Conservation (phyloP, 1,140 invertebrate genomes). For the Pseudomyrmex sp. region DNA sequence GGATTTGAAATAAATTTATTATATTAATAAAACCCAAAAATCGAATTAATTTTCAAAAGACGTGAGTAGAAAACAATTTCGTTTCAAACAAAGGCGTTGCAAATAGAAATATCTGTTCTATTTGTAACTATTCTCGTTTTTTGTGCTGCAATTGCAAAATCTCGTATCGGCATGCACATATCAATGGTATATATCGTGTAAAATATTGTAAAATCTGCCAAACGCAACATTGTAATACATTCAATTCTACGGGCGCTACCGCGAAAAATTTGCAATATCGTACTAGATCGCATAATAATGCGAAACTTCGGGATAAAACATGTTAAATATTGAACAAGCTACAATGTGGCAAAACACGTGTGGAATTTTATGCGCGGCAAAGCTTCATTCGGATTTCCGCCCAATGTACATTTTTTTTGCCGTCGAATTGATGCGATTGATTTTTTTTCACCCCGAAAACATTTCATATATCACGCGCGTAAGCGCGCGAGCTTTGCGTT, state of each 20-base stretch:
- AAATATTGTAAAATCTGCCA: slow-evolving; percentile 33
- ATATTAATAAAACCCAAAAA: too few relatives aligned
- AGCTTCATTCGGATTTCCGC: too few relatives aligned
- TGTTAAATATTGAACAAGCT: neutral
- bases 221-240: slow-evolving; percentile 30
- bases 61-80: too few relatives aligned
- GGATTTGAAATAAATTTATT: too few relatives aligned
- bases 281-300: slow-evolving; percentile 40
- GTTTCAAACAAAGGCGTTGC: too few relatives aligned
- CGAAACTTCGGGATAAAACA: slow-evolving; percentile 29
- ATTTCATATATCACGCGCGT: neutral
- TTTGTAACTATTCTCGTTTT: too few relatives aligned
- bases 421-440: slow-evolving; percentile 16
- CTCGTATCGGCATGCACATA: neutral
- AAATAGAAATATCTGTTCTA: too few relatives aligned
- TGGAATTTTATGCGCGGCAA: slow-evolving; percentile 28
- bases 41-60: too few relatives aligned
- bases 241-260: neutral
- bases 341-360: neutral
- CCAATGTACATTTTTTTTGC: neutral
- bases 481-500: neutral
- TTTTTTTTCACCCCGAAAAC: neutral
- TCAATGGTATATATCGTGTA: slow-evolving; percentile 29
- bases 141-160: too few relatives aligned
- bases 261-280: slow-evolving; percentile 36